These are phyloP conservation scores for Pantherophis vulpinus DNA, from an alignment of 2,797 vertebrate species.

Conservation along the genomic window DNA sequence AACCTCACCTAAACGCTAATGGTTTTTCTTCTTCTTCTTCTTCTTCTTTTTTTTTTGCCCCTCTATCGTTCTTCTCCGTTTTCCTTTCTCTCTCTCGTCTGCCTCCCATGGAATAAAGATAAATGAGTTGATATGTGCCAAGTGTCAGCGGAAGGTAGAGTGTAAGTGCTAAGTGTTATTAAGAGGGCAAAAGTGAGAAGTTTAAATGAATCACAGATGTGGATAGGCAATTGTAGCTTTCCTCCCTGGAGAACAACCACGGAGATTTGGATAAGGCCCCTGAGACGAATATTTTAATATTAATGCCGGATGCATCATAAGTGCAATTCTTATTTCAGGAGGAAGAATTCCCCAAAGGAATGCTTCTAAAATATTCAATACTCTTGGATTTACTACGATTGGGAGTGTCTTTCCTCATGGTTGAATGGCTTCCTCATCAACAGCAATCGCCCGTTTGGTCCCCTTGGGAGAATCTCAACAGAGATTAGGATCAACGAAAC, in stretches of 20 bases:
- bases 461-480: neutral
- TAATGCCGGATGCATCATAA: neutral
- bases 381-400: neutral
- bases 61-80: neutral
- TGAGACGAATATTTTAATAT: neutral
- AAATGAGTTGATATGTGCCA: neutral
- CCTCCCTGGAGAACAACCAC: neutral
- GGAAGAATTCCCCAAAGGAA: neutral
- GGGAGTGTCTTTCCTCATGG: neutral
- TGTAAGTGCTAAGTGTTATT: neutral
- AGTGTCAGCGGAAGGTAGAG: neutral
- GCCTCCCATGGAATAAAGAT: neutral
- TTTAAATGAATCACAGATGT: neutral
- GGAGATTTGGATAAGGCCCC: neutral
- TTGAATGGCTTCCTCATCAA: neutral
- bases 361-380: neutral
- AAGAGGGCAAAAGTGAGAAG: neutral
- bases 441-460: neutral
- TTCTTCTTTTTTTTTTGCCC: neutral
- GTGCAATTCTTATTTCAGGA: fast-evolving
- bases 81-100: neutral
- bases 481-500: neutral
- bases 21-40: neutral
- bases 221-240: neutral
- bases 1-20: neutral